Conservation (phyloP, 2,113 vertebrate species). For the Lanius ludovicianus region DNA sequence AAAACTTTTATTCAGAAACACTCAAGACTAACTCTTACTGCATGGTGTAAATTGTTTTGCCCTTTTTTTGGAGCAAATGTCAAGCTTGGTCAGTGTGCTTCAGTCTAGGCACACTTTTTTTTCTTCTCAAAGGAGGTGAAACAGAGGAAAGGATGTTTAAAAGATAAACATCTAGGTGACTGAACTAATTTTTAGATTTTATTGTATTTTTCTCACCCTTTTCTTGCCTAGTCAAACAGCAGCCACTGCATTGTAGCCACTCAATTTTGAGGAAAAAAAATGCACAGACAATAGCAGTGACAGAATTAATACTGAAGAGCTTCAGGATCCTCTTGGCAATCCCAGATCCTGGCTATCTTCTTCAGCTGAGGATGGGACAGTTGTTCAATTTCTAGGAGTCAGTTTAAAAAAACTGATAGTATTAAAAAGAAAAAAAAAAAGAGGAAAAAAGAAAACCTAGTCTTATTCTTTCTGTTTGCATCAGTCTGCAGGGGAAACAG, state of each 20-base stretch:
- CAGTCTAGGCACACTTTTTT: neutral
- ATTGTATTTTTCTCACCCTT: neutral
- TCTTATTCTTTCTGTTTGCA: neutral
- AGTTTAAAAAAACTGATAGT: neutral
- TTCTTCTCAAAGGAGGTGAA: neutral
- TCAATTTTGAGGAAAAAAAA: neutral
- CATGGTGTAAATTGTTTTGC: neutral
- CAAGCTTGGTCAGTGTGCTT: neutral
- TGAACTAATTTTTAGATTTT: neutral
- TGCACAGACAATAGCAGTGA: fast-evolving
- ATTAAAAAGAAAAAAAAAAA: neutral
- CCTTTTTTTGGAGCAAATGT: neutral
- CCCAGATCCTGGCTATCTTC: neutral
- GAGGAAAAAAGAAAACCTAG: neutral
- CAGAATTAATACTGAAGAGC: neutral
- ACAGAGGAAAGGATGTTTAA: neutral
- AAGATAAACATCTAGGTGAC: neutral
- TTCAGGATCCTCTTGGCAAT: neutral
- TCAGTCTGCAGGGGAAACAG: neutral
- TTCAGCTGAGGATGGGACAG: neutral
- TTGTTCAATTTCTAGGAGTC: neutral
- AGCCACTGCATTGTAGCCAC: neutral
- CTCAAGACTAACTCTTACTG: neutral
- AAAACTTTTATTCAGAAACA: neutral
- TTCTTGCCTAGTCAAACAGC: neutral